Conservation (phyloP, 2,113 vertebrate genomes). For the Caracal caracal region DNA sequence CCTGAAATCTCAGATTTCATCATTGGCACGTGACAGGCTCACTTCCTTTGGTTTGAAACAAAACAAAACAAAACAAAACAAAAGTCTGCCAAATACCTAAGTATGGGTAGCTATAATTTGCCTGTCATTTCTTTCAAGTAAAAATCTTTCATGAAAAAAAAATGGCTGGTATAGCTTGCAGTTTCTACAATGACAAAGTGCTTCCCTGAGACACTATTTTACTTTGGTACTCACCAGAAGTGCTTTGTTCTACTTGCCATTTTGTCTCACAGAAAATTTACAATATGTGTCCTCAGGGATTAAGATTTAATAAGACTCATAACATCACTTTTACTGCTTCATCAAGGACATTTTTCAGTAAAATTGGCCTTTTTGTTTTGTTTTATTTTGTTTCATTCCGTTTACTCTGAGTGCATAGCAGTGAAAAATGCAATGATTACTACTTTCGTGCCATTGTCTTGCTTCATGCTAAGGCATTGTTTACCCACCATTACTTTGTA, state of each 20-base stretch:
- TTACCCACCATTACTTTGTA: background rate
- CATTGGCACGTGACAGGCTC: background rate
- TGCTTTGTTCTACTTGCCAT: background rate
- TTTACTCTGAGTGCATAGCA: background rate
- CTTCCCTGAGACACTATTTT: background rate
- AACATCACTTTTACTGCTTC: background rate
- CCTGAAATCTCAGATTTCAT: background rate
- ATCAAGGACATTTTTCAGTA: background rate
- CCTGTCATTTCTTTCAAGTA: background rate
- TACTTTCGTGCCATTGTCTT: background rate
- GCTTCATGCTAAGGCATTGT: background rate
- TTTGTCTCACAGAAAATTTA: background rate
- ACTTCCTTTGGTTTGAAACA: background rate
- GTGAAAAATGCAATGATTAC: background rate
- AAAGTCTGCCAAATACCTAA: background rate
- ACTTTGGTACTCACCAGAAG: background rate
- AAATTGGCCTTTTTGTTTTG: background rate
- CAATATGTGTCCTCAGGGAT: background rate
- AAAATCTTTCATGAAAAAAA: background rate
- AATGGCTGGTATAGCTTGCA: background rate
- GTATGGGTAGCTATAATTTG: background rate
- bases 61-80: background rate
- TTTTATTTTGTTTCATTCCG: background rate
- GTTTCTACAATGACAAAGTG: background rate
- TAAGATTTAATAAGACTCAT: background rate